Evolutionary conservation across 2,888 invertebrate genomes (phyloP), one percentile per base, ranked within the genome.

Genomic region (Drosophila rubida): DNA sequence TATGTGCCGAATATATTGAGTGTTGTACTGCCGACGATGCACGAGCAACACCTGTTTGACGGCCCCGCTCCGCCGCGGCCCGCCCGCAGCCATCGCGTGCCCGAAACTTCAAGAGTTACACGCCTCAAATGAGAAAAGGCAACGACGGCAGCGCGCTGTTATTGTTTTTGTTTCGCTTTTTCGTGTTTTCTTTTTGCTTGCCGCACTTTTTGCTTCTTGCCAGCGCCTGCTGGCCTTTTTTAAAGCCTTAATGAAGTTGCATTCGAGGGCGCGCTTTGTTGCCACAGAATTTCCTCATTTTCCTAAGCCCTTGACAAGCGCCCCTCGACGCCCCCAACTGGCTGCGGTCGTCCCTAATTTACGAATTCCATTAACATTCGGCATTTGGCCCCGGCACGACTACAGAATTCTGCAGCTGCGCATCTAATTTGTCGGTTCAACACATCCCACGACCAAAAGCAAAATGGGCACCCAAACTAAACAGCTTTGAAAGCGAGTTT

Each of bases 291-390:
- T 37, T 62, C 22, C 37, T 42, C 51, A 27, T 6, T 51, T 45
- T 4, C 23, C 22, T 13, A 8, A 23, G 3, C 22, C 32, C 25
- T 32, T 32, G n/a, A 5, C 11, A 11, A 6, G 6, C 25, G 5
- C 22, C 27, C 14, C 32, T 35, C n/a, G 11, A 9, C 32, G 4
- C 13, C n/a, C 11, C 7, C 13, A 1, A 8, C 41, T 46, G 11
- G 32, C 57, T 57, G 61, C n/a, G 73, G 70, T 71, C 51, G 42
- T 48, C 30, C 50, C 30, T 58, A 61, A 61, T 68, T 61, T 62
- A 57, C 32, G 62, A 53, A 44, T 55, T 69, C 44, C 50, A 73
- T 71, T 66, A 44, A 42, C 73, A 66, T 51, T 50, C 41, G 39
- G 41, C 60, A 60, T 60, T 60, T 14, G 35, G 35, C 13, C 35